Percentiles rank a stretch among this genome's conserved stretches.
These are phyloP conservation scores for Uria aalge DNA, from an alignment of 2,113 vertebrate species.

Conservation along the genomic window DNA sequence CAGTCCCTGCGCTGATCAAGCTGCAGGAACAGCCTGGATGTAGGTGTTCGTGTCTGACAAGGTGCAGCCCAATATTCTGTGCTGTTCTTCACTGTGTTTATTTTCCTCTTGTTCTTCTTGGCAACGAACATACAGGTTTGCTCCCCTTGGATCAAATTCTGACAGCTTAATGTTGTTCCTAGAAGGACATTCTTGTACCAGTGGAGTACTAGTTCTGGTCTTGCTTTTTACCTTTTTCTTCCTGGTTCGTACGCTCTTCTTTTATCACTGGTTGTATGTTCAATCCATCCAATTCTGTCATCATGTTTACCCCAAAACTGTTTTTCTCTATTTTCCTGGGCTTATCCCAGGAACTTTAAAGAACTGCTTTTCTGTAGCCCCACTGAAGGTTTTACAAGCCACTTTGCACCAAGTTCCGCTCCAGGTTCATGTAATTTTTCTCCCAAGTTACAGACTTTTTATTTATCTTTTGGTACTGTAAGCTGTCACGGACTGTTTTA, in stretches of 20 bases:
- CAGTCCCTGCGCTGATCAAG: background rate
- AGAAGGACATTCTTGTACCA: background rate
- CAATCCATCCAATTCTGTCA: background rate
- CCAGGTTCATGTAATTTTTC: background rate
- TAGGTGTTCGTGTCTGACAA: background rate
- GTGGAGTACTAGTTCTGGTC: background rate
- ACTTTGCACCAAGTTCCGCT: background rate
- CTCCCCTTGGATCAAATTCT: background rate
- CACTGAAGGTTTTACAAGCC: background rate
- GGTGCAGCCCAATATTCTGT: background rate
- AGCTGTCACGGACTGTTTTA: background rate
- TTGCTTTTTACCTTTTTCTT: background rate
- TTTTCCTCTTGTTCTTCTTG: background rate
- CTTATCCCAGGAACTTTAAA: background rate
- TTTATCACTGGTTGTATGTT: background rate
- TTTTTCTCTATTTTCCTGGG: background rate
- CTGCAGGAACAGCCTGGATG: background rate
- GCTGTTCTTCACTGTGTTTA: background rate
- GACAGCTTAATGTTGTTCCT: background rate
- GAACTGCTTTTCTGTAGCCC: background rate
- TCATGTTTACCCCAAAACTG: background rate
- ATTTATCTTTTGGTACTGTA: background rate
- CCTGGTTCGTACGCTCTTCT: background rate
- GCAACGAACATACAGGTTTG: background rate
- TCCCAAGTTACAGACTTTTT: background rate